phyloP scores from a whole-genome alignment of 2,888 invertebrate species.

The Drymonia ruficornis region DNA sequence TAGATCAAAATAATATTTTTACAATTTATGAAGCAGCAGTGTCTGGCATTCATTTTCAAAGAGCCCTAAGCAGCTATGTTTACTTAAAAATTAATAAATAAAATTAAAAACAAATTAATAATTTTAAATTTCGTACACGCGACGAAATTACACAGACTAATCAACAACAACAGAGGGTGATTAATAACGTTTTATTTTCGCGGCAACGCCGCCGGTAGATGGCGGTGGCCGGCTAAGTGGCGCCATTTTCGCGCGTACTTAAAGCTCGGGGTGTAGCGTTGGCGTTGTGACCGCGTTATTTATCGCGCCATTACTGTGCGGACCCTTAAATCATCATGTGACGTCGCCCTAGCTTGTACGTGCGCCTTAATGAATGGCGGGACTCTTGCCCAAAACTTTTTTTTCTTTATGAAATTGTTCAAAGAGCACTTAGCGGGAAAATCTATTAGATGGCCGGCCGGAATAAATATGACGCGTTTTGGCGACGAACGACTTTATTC shows the following conservation, averaged over 20 bases:
- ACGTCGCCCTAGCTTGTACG: slow-evolving; percentile 70
- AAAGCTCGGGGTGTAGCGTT: slow-evolving; percentile 49
- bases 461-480: slow-evolving; percentile 52
- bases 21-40: no score
- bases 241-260: slow-evolving; percentile 72
- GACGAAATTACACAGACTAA: slow-evolving; percentile 51
- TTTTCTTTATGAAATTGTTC: slow-evolving; percentile 77
- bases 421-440: slow-evolving; percentile 76
- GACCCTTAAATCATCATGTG: slow-evolving; percentile 83
- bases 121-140: slow-evolving; percentile 15
- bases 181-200: slow-evolving; percentile 57
- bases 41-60: no score
- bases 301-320: slow-evolving; percentile 82
- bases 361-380: slow-evolving; percentile 80
- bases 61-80: no score
- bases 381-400: slow-evolving; percentile 68
- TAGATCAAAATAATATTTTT: no score
- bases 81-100: not conserved
- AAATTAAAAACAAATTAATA: not conserved
- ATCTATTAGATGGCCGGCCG: slow-evolving; percentile 67
- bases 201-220: slow-evolving; percentile 56
- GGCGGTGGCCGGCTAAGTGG: slow-evolving; percentile 70
- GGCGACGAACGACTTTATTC: slow-evolving; percentile 23
- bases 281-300: slow-evolving; percentile 79
- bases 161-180: slow-evolving; percentile 55